Conservation (phyloP, 2,888 invertebrate species). For the Chesias legatella region DNA sequence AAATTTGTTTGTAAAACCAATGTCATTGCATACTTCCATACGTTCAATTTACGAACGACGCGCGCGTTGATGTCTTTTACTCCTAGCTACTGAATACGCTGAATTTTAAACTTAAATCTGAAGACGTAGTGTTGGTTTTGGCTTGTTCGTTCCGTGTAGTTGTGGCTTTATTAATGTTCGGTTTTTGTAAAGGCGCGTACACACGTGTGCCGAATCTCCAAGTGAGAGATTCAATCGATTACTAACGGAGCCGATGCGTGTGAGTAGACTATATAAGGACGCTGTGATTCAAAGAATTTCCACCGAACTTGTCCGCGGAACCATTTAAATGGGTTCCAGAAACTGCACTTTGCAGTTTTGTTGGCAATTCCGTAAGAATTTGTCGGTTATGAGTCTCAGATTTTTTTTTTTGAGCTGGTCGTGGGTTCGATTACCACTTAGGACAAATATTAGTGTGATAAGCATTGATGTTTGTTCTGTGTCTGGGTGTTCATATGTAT, state of each 20-base stretch:
- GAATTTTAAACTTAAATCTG: not conserved
- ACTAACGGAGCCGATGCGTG: constrained; percentile 56
- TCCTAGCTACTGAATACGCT: not conserved
- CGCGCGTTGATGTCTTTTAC: constrained; percentile 20
- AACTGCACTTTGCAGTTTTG: not conserved
- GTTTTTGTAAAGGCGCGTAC: constrained; percentile 12
- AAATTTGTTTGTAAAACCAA: constrained; percentile 10
- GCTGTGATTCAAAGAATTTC: constrained; percentile 30
- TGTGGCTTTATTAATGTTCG: not conserved
- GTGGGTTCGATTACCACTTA: too few species aligned
- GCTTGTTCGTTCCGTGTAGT: not conserved
- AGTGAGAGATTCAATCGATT: constrained; percentile 42
- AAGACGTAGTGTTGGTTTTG: constrained; percentile 2
- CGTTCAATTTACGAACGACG: constrained; percentile 10
- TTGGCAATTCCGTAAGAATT: too few species aligned
- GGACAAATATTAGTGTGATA: too few species aligned
- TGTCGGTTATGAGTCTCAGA: too few species aligned
- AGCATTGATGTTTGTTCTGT: too few species aligned
- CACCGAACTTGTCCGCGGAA: constrained; percentile 4
- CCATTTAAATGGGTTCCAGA: constrained; percentile 3
- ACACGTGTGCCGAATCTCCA: constrained; percentile 15
- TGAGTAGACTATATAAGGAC: constrained; percentile 39
- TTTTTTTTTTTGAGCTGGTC: too few species aligned
- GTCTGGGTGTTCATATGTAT: too few species aligned
- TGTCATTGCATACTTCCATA: constrained; percentile 10